Base-by-base conservation (phyloP, 35 echinoderm and acorn worm species). In the Ophiothrix spiculata region DNA sequence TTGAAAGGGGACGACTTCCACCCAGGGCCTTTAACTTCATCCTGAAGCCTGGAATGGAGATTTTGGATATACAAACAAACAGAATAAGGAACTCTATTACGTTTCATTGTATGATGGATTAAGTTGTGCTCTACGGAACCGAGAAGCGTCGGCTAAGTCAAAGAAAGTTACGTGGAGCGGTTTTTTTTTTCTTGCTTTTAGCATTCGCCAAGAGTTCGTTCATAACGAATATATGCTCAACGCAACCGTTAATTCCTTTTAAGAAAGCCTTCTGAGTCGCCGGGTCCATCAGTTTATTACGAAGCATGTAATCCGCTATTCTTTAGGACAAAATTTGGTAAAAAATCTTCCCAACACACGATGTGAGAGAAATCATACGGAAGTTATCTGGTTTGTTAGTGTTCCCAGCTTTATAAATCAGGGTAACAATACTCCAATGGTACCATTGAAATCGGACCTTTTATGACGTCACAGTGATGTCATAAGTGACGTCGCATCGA, bases 251-350 rank as follows among this genome's bases (percentile, higher is more conserved):
- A 23, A 81, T 81, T 25, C 79, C 79, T n/a, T 38, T 40, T 21
- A 81, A 39, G 33, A 81, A 81, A 17, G 79, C 35, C 33, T 81
- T 81, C 33, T 81, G 79, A 25, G 79, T 81, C 17, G 23, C 34
- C 17, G 25, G 25, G 76, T 78, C 76, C 17, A 78, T 78, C 76
- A 78, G 33, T 40, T 40, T 28, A 38, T 86, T 86, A 23, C 2
- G 4, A 38, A 86, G 15, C 4, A 69, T 14, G 37, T 75, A 86
- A 0, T 86, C 36, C 11, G 38, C 69, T 14, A 77, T 1, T 77
- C 84, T 75, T 13, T 86, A 64, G 13, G 84, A 73, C 13, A 86
- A 69, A 69, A 86, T 86, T 75, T 86, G 84, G 37, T 86, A 74
- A 34, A 86, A 86, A 36, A 76, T 8, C 77, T 86, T 74, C 35